Evolutionary conservation across 2,113 vertebrate species (phyloP), one percentile per base, ranked within the genome.

Genomic region (Okapia johnstoni): DNA sequence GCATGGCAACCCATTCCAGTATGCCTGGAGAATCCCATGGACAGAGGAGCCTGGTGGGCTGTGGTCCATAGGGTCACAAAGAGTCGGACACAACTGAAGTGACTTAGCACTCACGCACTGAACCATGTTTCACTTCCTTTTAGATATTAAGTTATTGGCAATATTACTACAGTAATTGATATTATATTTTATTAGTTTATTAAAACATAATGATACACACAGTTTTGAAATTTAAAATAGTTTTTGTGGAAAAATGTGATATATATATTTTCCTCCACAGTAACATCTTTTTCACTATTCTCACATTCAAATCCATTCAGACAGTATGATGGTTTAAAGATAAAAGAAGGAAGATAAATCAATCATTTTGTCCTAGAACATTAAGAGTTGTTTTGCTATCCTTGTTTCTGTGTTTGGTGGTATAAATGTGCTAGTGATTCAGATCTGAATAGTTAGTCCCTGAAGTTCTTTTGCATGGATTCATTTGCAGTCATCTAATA

Each of bases 401-500:
- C 33, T 84, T 63, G 26, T 61, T 84, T 90, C 13, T 57, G 5
- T 16, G 54, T 95, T 97, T 85, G 66, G 19, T 79, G 54, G 1
- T 88, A 73, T 48, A 61, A 96, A 96, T 77, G n/a, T 96, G 48
- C 46, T 88, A 91, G 48, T 96, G 70, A 61, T 76, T 98, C 94
- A 83, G 55, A 95, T 90, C 54, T 96, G 84, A 96, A 93, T 66
- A 76, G 12, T 86, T 79, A 76, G 8, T 88, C 12, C 17, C 77
- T 36, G 84, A 96, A 89, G 84, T 85, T 0, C 88, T 98, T 98
- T 98, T 96, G 2, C 43, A 96, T 54, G 96, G 43, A 97, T 97
- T 97, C 90, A 21, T 84, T 96, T 93, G 70, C 36, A 93, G 36
- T 70, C 10, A 66, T 97, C 70, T 90, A 85, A 96, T 91, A 76